These are phyloP conservation scores for Daboia siamensis DNA, from an alignment of 2,113 vertebrate species.

Conservation along the genomic window DNA sequence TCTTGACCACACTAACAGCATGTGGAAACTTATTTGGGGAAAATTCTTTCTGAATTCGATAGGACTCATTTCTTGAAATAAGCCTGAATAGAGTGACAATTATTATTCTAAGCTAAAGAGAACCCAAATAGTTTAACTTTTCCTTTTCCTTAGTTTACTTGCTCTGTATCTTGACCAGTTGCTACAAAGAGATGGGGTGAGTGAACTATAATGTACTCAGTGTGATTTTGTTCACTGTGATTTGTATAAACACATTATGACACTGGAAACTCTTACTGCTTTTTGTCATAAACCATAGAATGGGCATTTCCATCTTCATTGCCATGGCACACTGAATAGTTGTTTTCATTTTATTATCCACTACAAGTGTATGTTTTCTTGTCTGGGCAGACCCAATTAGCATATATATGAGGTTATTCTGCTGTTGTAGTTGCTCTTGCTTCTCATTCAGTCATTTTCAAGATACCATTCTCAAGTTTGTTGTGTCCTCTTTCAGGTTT, in stretches of 20 bases:
- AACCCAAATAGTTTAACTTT: not conserved
- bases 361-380: not conserved
- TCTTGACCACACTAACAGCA: not conserved
- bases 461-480: not conserved
- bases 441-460: not conserved
- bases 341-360: not conserved
- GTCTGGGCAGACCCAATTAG: not conserved
- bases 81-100: not conserved
- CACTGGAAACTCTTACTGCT: not conserved
- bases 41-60: not conserved
- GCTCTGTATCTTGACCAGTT: not conserved
- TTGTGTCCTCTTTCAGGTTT: not conserved
- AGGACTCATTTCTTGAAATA: not conserved
- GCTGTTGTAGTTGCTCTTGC: not conserved
- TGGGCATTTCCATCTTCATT: not conserved
- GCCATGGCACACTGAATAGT: not conserved
- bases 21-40: not conserved
- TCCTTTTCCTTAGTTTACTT: not conserved
- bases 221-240: not conserved
- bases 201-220: not conserved
- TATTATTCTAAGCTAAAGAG: not conserved
- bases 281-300: not conserved
- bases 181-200: not conserved
- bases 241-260: not conserved
- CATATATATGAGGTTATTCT: not conserved